Base-by-base conservation (phyloP, 1,140 invertebrate species). In the Aphelenchoides besseyi region DNA sequence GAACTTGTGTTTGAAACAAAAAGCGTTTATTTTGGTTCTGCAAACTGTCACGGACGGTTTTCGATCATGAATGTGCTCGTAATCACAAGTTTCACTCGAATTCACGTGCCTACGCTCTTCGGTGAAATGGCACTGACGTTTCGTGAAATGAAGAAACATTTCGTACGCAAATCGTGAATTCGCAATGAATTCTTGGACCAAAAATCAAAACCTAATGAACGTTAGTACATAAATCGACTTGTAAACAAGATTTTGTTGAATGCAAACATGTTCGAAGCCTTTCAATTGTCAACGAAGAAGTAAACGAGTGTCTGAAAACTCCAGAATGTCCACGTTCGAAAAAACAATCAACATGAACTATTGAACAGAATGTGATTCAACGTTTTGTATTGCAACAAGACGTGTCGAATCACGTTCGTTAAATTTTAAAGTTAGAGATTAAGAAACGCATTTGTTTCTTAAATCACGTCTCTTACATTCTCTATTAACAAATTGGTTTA, bases 351-450 rank as follows among this genome's bases (percentile, higher is more conserved):
- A n/a, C n/a, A n/a, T n/a, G n/a, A n/a, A n/a, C n/a, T n/a, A n/a
- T n/a, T n/a, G n/a, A n/a, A n/a, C n/a, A n/a, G n/a, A n/a, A n/a
- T n/a, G n/a, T n/a, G n/a, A n/a, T n/a, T n/a, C n/a, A n/a, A n/a
- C n/a, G n/a, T n/a, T n/a, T n/a, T n/a, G n/a, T n/a, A n/a, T n/a
- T n/a, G n/a, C n/a, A n/a, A n/a, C n/a, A n/a, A n/a, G n/a, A n/a
- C n/a, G n/a, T n/a, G n/a, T n/a, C n/a, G n/a, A n/a, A n/a, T n/a
- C n/a, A n/a, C n/a, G n/a, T n/a, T n/a, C n/a, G n/a, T n/a, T n/a
- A n/a, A n/a, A n/a, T n/a, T n/a, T n/a, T n/a, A n/a, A 41, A 41
- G 37, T 41, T 41, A n/a, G n/a, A 41, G 37, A 41, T 41, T 41
- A n/a, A 41, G 5, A 41, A 41, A n/a, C n/a, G n/a, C 37, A 41